Evolutionary conservation across 2,113 vertebrate genomes (phyloP).

Genomic region (Procapra przewalskii): DNA sequence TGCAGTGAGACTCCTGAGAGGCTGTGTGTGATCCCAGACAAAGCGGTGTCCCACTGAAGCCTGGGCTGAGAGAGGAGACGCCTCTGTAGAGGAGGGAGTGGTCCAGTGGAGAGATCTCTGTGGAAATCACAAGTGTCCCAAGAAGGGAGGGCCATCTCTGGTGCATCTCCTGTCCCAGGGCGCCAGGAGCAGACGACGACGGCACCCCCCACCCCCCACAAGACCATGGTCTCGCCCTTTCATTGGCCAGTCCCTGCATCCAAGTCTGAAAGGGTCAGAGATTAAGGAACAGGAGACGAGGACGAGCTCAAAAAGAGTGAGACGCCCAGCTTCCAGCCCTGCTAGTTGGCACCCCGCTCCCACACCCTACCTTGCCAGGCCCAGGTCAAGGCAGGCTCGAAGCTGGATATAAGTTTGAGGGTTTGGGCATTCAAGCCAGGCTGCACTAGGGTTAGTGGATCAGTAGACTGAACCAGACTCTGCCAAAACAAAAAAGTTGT

Average conservation of each 20-base stretch:
- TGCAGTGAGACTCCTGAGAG: background rate
- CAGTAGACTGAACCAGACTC: background rate
- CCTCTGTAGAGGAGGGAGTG: background rate
- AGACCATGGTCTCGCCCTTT: background rate
- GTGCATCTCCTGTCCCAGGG: background rate
- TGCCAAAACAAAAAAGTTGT: background rate
- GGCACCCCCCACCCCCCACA: background rate
- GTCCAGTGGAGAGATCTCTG: background rate
- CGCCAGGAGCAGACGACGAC: fast-evolving
- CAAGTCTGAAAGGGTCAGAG: background rate
- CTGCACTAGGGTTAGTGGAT: background rate
- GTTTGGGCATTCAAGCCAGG: background rate
- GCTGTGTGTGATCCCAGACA: background rate
- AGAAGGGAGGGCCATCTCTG: background rate
- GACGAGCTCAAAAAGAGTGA: background rate
- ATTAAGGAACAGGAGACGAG: background rate
- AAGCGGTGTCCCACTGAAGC: background rate
- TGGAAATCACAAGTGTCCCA: background rate
- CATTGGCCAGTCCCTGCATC: background rate
- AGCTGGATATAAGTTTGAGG: background rate
- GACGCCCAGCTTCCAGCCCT: background rate
- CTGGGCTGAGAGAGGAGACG: background rate
- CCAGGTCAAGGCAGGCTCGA: background rate
- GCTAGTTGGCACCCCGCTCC: background rate
- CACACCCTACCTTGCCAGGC: background rate